These are phyloP conservation scores for Scaptomyza reducta DNA, from an alignment of 2,888 invertebrate species.

Conservation along the genomic window DNA sequence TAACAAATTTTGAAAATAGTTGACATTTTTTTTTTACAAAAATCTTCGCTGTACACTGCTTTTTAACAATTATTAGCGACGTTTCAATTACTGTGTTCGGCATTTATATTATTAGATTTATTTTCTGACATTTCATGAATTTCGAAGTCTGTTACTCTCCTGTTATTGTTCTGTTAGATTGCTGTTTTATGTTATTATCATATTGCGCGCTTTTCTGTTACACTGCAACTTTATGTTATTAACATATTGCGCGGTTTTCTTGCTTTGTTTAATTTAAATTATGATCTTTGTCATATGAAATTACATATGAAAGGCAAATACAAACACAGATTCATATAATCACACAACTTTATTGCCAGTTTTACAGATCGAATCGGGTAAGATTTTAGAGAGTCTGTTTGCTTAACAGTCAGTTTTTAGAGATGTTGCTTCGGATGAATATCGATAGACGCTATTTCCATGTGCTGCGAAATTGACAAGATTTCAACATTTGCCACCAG, in stretches of 20 bases:
- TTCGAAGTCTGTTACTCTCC: constrained; percentile 49
- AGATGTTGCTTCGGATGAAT: constrained; percentile 7
- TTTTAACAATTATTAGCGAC: not conserved
- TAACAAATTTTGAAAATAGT: not conserved
- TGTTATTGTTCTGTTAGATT: constrained; percentile 25
- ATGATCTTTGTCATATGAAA: not conserved
- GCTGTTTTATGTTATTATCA: not conserved
- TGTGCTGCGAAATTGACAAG: not conserved
- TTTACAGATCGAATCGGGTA: not conserved
- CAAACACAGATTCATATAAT: too few relatives aligned
- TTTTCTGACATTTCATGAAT: not conserved
- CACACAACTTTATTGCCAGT: not conserved
- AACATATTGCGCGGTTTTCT: not conserved
- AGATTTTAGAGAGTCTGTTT: not conserved
- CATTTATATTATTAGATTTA: not conserved
- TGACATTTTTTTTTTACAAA: too few relatives aligned
- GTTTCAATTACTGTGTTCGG: not conserved
- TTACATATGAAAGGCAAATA: not conserved
- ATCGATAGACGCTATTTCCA: constrained; percentile 16
- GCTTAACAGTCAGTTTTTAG: constrained; percentile 27
- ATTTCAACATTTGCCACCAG: constrained; percentile 1
- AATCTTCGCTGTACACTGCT: not conserved
- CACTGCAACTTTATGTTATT: not conserved
- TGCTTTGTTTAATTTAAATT: not conserved
- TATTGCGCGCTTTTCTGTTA: constrained; percentile 13